phyloP scores from a whole-genome alignment of 2,113 vertebrate species.

The Choloepus hoffmanni region DNA sequence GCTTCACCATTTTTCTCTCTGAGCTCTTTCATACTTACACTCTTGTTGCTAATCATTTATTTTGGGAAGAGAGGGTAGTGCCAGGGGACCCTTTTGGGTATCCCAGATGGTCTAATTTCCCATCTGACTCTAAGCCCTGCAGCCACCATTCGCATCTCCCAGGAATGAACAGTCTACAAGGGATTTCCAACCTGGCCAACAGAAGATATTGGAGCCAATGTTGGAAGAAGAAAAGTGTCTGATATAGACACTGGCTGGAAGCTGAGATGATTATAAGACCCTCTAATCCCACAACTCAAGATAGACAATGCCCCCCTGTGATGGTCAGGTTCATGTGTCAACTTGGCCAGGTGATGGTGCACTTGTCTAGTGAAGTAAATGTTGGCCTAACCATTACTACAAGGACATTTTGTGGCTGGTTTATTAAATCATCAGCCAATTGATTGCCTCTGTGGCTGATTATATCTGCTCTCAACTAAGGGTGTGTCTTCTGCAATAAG shows the following conservation, averaged over 20 bases:
- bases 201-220: not conserved
- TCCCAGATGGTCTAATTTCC: conserved; percentile 14
- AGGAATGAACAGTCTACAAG: conserved; percentile 16
- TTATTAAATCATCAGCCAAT: no score
- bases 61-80: not conserved
- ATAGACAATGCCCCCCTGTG: not conserved
- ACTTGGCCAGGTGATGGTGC: no score
- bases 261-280: not conserved
- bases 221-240: not conserved
- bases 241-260: not conserved
- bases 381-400: no score
- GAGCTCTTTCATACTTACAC: not conserved
- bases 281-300: not conserved
- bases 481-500: no score
- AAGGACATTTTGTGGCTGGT: no score
- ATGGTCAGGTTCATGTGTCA: no score
- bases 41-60: conserved; percentile 46
- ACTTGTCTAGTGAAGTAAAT: no score
- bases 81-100: not conserved
- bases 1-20: conserved; percentile 6
- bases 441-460: no score
- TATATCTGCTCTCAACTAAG: no score
- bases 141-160: not conserved
- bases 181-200: not conserved
- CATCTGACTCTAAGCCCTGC: conserved; percentile 5